Conservation (phyloP, 2,113 vertebrate species). For the Bubo scandiacus region DNA sequence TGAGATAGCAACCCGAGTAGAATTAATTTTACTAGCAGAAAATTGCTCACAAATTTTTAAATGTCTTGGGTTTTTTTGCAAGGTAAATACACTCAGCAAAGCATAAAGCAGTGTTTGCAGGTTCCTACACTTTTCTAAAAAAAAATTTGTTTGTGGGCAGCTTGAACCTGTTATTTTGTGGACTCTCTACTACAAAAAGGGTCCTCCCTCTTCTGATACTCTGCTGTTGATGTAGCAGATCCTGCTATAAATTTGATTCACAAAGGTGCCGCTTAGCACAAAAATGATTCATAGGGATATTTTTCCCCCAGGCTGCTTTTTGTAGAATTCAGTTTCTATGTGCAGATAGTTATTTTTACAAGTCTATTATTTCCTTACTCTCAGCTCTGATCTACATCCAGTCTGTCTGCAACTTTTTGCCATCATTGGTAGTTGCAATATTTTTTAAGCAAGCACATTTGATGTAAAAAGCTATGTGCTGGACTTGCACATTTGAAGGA, state of each 20-base stretch:
- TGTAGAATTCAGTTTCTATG: background rate
- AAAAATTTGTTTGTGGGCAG: background rate
- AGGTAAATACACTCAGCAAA: background rate
- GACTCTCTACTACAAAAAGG: background rate
- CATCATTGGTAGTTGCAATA: background rate
- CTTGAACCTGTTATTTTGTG: background rate
- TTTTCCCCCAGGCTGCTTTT: background rate
- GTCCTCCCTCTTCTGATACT: background rate
- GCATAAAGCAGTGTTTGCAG: background rate
- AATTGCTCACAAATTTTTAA: background rate
- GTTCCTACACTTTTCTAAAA: background rate
- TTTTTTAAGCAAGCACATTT: background rate
- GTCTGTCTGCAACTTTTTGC: background rate
- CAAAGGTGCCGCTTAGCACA: background rate
- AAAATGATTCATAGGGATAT: background rate
- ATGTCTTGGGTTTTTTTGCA: background rate
- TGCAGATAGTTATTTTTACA: conserved; percentile 25
- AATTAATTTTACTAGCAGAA: background rate
- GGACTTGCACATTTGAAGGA: background rate
- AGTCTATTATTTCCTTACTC: background rate
- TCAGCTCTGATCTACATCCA: conserved; percentile 14
- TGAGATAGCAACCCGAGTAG: background rate
- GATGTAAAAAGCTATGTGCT: background rate
- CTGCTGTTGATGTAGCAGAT: background rate
- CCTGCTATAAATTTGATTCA: background rate